phyloP scores from a whole-genome alignment of 2,888 invertebrate species.

The Heliconius ismenius region DNA sequence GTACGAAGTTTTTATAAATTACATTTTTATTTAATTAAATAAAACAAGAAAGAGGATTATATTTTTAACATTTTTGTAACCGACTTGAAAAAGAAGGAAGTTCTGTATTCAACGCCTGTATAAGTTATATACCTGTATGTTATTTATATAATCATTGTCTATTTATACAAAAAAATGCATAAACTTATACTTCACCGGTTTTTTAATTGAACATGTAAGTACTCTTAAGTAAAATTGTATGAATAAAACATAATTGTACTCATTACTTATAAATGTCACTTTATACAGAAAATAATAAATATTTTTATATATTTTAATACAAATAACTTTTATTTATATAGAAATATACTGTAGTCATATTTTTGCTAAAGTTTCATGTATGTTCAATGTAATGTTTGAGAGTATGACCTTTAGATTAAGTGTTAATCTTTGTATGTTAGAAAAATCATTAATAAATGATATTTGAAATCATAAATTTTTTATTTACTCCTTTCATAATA shows the following conservation, averaged over 20 bases:
- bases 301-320: background rate
- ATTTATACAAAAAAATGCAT: too few relatives aligned
- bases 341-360: background rate
- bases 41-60: background rate
- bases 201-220: too few relatives aligned
- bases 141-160: too few relatives aligned
- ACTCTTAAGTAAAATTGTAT: too few relatives aligned
- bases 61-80: background rate
- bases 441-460: slow-evolving; percentile 28
- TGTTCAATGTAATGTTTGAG: background rate
- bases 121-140: too few relatives aligned
- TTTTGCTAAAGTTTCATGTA: background rate
- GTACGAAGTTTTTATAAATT: background rate
- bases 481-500: background rate
- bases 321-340: background rate
- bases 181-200: too few relatives aligned
- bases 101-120: background rate
- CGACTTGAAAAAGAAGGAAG: background rate
- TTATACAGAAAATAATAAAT: background rate
- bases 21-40: background rate
- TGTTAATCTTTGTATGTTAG: slow-evolving; percentile 32
- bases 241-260: background rate
- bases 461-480: slow-evolving; percentile 21
- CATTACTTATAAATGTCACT: background rate
- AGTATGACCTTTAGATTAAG: slow-evolving; percentile 38